Conservation (phyloP, 2,888 invertebrate genomes). For the Epistrophella euchroma region DNA sequence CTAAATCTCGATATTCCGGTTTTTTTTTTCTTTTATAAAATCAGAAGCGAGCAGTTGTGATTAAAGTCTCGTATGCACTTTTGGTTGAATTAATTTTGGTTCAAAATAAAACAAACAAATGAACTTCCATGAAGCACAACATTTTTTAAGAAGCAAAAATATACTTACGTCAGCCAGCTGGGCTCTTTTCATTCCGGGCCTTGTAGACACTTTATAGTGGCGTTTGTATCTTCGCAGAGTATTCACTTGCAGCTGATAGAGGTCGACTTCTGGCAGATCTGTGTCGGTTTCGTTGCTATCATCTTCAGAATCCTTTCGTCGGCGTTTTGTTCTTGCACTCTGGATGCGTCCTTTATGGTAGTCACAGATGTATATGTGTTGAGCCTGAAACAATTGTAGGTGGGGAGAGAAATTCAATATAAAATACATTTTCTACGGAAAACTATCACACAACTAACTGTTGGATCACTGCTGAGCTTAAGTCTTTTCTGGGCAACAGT, state of each 20-base stretch:
- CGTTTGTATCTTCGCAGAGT: slow-evolving; percentile 97
- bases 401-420: slow-evolving; percentile 11
- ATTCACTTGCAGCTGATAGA: slow-evolving; percentile 96
- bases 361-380: slow-evolving; percentile 98
- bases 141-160: neutral
- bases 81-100: slow-evolving; percentile 15
- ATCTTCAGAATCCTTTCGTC: slow-evolving; percentile 96
- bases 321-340: slow-evolving; percentile 95
- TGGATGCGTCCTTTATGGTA: slow-evolving; percentile 98
- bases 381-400: slow-evolving; percentile 86
- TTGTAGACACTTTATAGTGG: slow-evolving; percentile 95
- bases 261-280: slow-evolving; percentile 96
- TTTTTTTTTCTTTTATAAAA: slow-evolving; percentile 9
- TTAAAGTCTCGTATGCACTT: slow-evolving; percentile 20
- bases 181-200: slow-evolving; percentile 96
- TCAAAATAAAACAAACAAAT: neutral
- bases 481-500: slow-evolving; percentile 96
- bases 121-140: neutral
- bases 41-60: neutral
- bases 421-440: neutral
- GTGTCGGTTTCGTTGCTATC: slow-evolving; percentile 97
- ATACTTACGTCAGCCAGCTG: slow-evolving; percentile 95
- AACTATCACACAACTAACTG: slow-evolving; percentile 83
- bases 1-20: slow-evolving; percentile 46
- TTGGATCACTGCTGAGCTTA: slow-evolving; percentile 93